phyloP scores from a whole-genome alignment of 2,113 vertebrate species.

The Gobiocypris rarus region DNA sequence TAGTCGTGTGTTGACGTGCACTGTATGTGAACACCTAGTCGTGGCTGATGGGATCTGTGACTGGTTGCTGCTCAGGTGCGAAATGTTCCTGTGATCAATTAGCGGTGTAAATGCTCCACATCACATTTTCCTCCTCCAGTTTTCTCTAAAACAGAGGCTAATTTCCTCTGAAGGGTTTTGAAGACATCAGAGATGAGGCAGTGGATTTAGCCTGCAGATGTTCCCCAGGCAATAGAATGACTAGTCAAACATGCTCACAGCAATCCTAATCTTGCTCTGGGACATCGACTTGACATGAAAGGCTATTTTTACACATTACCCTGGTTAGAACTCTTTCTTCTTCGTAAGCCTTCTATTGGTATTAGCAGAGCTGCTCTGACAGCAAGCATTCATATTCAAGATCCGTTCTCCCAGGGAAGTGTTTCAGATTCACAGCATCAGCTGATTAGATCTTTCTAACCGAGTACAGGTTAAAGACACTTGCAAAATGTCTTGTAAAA shows the following conservation, averaged over 20 bases:
- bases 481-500: neutral
- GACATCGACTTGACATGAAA: constrained; percentile 83
- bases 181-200: constrained; percentile 74
- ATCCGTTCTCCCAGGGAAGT: constrained; percentile 15
- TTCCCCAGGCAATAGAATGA: constrained; percentile 83
- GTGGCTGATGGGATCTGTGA: neutral
- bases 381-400: constrained; percentile 48
- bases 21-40: neutral
- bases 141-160: constrained; percentile 74
- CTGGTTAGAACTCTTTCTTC: constrained; percentile 53
- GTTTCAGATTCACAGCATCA: constrained; percentile 23
- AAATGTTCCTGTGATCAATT: constrained; percentile 42
- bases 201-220: constrained; percentile 84
- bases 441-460: constrained; percentile 28
- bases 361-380: constrained; percentile 41
- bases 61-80: constrained; percentile 47
- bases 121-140: constrained; percentile 42
- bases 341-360: constrained; percentile 38
- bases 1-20: constrained; percentile 40
- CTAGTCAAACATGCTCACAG: constrained; percentile 82
- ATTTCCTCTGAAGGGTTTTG: constrained; percentile 77
- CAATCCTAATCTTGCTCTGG: constrained; percentile 82
- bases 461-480: constrained; percentile 14
- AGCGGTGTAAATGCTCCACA: constrained; percentile 44
- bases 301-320: constrained; percentile 68